Base-by-base conservation (phyloP, 2,797 vertebrate species). In the Monodelphis domestica region DNA sequence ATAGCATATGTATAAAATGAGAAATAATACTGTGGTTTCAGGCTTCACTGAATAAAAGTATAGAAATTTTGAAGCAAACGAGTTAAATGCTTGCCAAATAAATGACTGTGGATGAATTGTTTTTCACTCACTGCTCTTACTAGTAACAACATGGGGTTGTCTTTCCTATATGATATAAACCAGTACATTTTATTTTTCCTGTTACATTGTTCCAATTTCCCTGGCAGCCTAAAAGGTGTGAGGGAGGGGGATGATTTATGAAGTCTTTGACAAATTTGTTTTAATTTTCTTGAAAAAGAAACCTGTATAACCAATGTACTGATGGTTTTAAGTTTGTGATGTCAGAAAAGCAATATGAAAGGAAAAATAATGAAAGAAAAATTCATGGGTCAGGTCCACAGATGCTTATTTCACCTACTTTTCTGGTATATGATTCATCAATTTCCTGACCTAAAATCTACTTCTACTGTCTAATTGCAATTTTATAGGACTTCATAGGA, bases 161-260 rank as follows among this genome's bases (percentile, higher is more conserved):
- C 52, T 9, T 90, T 92, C 15, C 33, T 53, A 0, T 38, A 28
- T 93, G 88, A 89, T 53, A 17, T 12, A 24, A 78, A 53, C 87
- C 5, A 70, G 45, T 26, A 59, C 84, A 63, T 95, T 95, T 54
- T 91, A 0, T 52, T 52, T 87, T 55, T 50, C 24, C 0, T 2
- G 33, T 56, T 14, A 92, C 53, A 45, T 78, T 91, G 11, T 97
- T 98, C 97, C 98, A 94, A 95, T 98, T 53, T 99, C 78, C 91
- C 98, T 97, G 91, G 98, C 98, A 96, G 98, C 96, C 21, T 98
- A 96, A 91, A 98, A 99, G 95, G 94, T 93, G n/a, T n/a, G n/a
- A n/a, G n/a, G n/a, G n/a, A n/a, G 26, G 97, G 87, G 0, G 98
- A 45, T 11, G 98, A 57, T 98, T 91, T 11, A 95, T 96, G 98